phyloP scores from a whole-genome alignment of 2,113 vertebrate species.

The Pseudois nayaur region DNA sequence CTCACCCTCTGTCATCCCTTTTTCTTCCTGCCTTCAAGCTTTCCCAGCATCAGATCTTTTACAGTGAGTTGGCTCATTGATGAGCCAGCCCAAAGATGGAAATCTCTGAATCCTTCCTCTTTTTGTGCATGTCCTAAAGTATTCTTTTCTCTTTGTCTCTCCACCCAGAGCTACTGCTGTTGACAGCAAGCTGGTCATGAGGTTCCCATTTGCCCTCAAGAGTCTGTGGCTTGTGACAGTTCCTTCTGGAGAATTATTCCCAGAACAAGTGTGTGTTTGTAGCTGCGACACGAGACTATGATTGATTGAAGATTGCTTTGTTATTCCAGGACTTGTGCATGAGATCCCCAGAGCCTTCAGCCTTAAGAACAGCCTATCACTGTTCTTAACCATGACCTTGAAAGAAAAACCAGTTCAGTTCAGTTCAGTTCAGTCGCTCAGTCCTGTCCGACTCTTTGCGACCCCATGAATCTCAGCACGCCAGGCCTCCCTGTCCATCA shows the following conservation, averaged over 20 bases:
- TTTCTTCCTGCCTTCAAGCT: neutral
- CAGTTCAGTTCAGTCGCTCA: no score
- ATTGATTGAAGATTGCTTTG: neutral
- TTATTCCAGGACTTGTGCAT: neutral
- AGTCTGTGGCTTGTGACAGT: neutral
- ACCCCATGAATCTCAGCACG: no score
- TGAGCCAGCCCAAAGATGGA: neutral
- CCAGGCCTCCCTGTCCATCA: no score
- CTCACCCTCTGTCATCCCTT: neutral
- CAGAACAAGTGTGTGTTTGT: neutral
- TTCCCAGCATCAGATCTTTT: neutral
- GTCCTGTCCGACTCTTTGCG: no score
- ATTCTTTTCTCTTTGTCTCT: neutral
- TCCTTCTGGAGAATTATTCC: neutral
- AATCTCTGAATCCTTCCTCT: neutral
- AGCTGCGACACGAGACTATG: neutral
- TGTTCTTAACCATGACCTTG: neutral
- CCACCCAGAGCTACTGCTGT: neutral
- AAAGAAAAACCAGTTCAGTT: neutral
- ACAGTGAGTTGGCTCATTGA: neutral
- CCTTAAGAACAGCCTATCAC: neutral
- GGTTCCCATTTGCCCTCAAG: neutral
- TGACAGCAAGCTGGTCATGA: neutral
- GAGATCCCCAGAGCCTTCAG: neutral
- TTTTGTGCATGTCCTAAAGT: neutral